Percentiles rank a stretch among this genome's conserved stretches.
Conservation (phyloP, 2,888 invertebrate species). For the Pheosia gnoma region DNA sequence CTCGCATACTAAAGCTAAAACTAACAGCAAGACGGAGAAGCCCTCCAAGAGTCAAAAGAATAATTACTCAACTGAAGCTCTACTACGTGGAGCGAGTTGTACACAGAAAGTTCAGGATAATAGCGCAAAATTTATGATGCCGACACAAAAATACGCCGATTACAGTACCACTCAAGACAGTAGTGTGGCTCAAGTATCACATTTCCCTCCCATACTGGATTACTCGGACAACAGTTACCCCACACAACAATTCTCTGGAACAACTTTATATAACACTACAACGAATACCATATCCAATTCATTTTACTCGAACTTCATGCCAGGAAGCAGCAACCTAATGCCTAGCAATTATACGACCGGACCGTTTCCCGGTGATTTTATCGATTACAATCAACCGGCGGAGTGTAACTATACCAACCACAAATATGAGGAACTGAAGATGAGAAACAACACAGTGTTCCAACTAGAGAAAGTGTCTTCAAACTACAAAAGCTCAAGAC, state of each 20-base stretch:
- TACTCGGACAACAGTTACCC: conserved; percentile 73
- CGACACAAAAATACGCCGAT: conserved; percentile 71
- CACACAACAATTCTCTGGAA: conserved; percentile 74
- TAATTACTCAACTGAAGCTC: conserved; percentile 76
- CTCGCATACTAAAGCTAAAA: conserved; percentile 61
- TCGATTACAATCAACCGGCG: conserved; percentile 73
- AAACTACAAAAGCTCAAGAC: conserved; percentile 66
- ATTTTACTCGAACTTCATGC: conserved; percentile 78
- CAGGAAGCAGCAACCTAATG: conserved; percentile 72
- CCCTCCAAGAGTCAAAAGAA: conserved; percentile 69
- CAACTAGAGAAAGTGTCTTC: conserved; percentile 65
- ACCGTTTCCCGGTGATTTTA: conserved; percentile 71
- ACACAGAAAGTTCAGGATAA: conserved; percentile 69
- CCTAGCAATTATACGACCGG: conserved; percentile 68
- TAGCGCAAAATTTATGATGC: conserved; percentile 62
- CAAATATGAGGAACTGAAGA: conserved; percentile 76
- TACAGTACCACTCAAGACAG: conserved; percentile 66
- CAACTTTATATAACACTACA: conserved; percentile 73
- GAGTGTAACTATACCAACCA: conserved; percentile 77
- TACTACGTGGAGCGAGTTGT: conserved; percentile 69
- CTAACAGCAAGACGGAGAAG: conserved; percentile 65
- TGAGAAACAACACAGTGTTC: conserved; percentile 66
- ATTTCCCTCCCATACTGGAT: conserved; percentile 76
- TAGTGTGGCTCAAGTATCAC: conserved; percentile 76
- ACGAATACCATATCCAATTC: conserved; percentile 78